Percentiles rank a stretch among this genome's conserved stretches.
Conservation (phyloP, 2,797 vertebrate species). For the Cuculus canorus region DNA sequence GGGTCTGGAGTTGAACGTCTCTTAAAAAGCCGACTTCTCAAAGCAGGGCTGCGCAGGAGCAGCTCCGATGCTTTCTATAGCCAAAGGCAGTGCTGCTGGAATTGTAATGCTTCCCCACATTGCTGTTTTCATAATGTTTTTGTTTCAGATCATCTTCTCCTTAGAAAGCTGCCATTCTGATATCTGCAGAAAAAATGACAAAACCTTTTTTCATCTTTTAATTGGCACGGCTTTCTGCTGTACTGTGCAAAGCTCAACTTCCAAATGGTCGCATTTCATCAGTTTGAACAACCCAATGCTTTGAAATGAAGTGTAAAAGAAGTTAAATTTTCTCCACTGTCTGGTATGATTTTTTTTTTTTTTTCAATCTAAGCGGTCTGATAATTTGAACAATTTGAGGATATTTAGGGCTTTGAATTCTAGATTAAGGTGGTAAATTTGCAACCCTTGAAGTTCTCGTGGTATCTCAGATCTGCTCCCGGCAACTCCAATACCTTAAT, state of each 20-base stretch:
- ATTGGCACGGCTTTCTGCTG: slow-evolving; percentile 3
- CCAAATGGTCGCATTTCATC: slow-evolving; percentile 24
- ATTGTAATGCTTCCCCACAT: background rate
- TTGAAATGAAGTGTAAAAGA: slow-evolving; percentile 39
- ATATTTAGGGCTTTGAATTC: slow-evolving; percentile 16
- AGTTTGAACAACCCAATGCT: background rate
- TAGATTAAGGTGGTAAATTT: background rate
- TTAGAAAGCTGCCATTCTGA: background rate
- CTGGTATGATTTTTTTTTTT: slow-evolving; percentile 38
- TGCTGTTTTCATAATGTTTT: background rate
- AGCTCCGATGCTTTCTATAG: background rate
- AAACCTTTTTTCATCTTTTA: slow-evolving; percentile 1
- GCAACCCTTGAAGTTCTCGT: background rate
- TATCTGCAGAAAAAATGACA: background rate
- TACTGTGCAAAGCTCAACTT: background rate
- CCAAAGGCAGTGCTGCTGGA: background rate
- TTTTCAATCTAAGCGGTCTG: slow-evolving; percentile 25
- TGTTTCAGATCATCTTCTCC: background rate
- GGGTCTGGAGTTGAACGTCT: background rate
- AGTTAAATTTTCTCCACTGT: slow-evolving; percentile 14
- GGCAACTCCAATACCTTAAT: background rate
- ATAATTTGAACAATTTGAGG: background rate
- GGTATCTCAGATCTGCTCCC: background rate
- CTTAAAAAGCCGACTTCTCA: background rate
- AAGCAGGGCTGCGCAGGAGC: background rate